Percentiles rank a stretch among this genome's conserved stretches.
phyloP scores from a whole-genome alignment of 2,113 vertebrate genomes.

The Tor tambroides region DNA sequence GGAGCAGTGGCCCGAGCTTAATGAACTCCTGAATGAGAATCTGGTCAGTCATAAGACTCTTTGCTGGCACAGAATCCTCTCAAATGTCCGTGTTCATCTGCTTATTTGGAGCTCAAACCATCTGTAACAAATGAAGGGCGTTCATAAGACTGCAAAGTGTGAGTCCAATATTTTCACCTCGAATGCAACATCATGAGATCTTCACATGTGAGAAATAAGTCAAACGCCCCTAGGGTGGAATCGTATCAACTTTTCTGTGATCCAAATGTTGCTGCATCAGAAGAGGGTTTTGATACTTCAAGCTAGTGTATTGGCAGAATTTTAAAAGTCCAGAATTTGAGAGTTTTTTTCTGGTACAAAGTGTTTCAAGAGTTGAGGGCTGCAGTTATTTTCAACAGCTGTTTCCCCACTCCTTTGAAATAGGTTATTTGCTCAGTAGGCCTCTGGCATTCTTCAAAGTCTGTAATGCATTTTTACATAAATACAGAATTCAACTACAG shows the following conservation, averaged over 20 bases:
- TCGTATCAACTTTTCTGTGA: neutral
- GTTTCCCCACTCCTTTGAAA: neutral
- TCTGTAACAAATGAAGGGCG: conserved; percentile 36
- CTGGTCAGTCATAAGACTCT: conserved; percentile 16
- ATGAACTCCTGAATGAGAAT: conserved; percentile 34
- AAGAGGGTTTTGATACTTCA: neutral
- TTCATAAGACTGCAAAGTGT: neutral
- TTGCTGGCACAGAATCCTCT: conserved; percentile 26
- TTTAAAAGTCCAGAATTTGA: neutral
- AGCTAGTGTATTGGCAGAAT: neutral
- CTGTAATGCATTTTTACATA: neutral
- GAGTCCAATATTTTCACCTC: conserved; percentile 17
- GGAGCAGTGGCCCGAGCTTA: neutral
- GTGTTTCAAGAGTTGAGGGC: neutral
- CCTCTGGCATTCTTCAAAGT: neutral
- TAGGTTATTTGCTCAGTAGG: neutral
- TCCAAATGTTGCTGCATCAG: neutral
- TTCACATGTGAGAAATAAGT: neutral
- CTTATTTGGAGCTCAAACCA: conserved; percentile 33
- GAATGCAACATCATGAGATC: neutral
- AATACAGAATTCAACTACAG: neutral
- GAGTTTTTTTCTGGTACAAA: neutral
- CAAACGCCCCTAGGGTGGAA: neutral
- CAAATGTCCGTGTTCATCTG: conserved; percentile 37
- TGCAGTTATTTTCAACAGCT: conserved; percentile 2